A percentile compares a stretch with the other conserved stretches of the same genome.
These are phyloP conservation scores for Rhorus exstirpatorius DNA, from an alignment of 2,888 invertebrate genomes.

Conservation along the genomic window DNA sequence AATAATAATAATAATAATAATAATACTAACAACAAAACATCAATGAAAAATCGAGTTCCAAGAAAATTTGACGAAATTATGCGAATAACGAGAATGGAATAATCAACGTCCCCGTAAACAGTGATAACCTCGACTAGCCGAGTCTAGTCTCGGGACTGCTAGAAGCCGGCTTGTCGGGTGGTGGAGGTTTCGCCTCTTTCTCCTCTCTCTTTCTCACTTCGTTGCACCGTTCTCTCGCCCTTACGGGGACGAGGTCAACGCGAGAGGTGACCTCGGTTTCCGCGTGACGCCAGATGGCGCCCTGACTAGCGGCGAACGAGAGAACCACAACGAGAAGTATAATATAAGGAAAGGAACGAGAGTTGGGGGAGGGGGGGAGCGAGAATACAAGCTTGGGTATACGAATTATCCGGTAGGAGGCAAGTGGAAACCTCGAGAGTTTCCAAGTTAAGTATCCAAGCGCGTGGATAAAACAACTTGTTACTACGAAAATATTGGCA, in stretches of 20 bases:
- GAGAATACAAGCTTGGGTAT: constrained; percentile 43
- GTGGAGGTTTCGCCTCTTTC: constrained; percentile 33
- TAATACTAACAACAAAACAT: not conserved
- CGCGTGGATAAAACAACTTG: constrained; percentile 36
- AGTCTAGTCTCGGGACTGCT: constrained; percentile 70
- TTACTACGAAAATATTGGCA: constrained; percentile 32
- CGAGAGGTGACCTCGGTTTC: constrained; percentile 62
- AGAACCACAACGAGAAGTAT: constrained; percentile 18
- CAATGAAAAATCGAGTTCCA: too few relatives aligned
- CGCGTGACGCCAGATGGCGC: constrained; percentile 59
- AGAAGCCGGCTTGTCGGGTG: constrained; percentile 55
- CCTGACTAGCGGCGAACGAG: constrained; percentile 35
- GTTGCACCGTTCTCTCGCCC: constrained; percentile 61
- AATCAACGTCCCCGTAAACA: constrained; percentile 57
- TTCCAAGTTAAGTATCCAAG: constrained; percentile 43
- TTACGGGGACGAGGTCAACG: constrained; percentile 72
- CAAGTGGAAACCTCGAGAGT: constrained; percentile 61
- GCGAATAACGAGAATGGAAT: not conserved
- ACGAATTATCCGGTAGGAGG: constrained; percentile 54
- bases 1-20: not conserved
- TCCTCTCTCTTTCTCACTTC: constrained; percentile 28
- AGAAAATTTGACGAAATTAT: too few relatives aligned
- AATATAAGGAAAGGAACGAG: not conserved
- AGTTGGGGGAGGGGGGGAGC: constrained; percentile 42
- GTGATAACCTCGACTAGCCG: constrained; percentile 39